Conservation (phyloP, 2,888 invertebrate genomes). For the Cetonia aurata region DNA sequence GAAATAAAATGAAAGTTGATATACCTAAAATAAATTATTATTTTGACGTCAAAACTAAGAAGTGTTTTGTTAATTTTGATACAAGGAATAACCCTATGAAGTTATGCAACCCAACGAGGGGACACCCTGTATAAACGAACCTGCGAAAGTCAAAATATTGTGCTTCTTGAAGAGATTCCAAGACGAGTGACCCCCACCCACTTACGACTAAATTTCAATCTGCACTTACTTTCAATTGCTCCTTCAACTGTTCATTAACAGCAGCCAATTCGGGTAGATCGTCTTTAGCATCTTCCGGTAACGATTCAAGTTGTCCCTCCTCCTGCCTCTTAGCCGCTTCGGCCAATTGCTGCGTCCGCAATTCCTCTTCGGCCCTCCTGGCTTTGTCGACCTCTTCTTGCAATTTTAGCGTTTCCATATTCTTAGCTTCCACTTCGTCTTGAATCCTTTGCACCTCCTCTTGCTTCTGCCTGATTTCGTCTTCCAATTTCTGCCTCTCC, state of each 20-base stretch:
- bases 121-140: too few relatives aligned
- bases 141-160: too few relatives aligned
- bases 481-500: constrained; percentile 84
- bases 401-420: constrained; percentile 59
- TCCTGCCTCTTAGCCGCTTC: constrained; percentile 52
- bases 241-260: constrained; percentile 60
- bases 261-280: constrained; percentile 60
- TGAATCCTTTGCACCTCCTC: constrained; percentile 63
- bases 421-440: constrained; percentile 59
- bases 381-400: constrained; percentile 62
- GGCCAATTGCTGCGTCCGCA: constrained; percentile 53
- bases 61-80: too few relatives aligned
- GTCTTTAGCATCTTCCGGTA: constrained; percentile 58
- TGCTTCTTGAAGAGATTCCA: too few relatives aligned
- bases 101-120: too few relatives aligned
- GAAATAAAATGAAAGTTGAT: constrained; percentile 44
- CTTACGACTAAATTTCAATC: too few relatives aligned
- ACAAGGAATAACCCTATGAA: too few relatives aligned
- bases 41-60: too few relatives aligned
- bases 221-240: constrained; percentile 60
- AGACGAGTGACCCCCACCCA: too few relatives aligned
- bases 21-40: background rate
- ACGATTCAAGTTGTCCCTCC: constrained; percentile 55
- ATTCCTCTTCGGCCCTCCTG: constrained; percentile 57
- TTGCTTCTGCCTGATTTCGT: constrained; percentile 88